Percentiles rank a stretch among this genome's conserved stretches.
These are phyloP conservation scores for Xanthia togata DNA, from an alignment of 2,888 invertebrate species.

Conservation along the genomic window DNA sequence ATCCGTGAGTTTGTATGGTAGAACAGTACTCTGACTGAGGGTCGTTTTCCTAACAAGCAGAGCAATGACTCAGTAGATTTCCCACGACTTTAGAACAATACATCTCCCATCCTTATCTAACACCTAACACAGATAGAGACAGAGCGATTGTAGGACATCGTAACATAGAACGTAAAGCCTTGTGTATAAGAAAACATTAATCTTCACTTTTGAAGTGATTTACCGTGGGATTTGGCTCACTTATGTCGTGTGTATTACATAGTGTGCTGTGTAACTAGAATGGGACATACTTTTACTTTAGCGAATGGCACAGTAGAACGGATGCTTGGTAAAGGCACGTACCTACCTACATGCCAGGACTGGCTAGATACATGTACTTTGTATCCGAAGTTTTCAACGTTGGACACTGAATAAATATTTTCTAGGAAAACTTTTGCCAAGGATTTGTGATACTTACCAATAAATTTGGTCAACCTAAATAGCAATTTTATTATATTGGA, in stretches of 20 bases:
- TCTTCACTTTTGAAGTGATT: constrained; percentile 50
- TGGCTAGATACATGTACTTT: not conserved
- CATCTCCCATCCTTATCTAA: constrained; percentile 62
- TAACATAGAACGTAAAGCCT: constrained; percentile 51
- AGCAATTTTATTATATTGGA: no score
- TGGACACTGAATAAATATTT: not conserved
- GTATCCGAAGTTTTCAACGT: not conserved
- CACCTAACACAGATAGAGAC: constrained; percentile 57
- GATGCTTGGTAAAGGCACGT: not conserved
- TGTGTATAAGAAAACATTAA: constrained; percentile 49
- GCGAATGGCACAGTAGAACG: constrained; percentile 7
- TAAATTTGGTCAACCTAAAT: not conserved
- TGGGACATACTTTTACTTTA: constrained; percentile 50
- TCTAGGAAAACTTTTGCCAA: not conserved
- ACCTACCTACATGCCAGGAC: not conserved
- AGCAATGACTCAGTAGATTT: constrained; percentile 79
- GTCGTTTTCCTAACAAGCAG: constrained; percentile 67
- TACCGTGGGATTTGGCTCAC: constrained; percentile 49
- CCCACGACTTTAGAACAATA: constrained; percentile 80
- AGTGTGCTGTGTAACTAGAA: constrained; percentile 21
- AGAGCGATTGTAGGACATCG: constrained; percentile 47
- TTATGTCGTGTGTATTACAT: constrained; percentile 45
- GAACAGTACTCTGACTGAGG: constrained; percentile 33
- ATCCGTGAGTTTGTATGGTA: constrained; percentile 34
- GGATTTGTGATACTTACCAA: no score